A percentile compares a stretch with the other conserved stretches of the same genome.
phyloP scores from a whole-genome alignment of 2,888 invertebrate genomes.

The Limenitis camilla region DNA sequence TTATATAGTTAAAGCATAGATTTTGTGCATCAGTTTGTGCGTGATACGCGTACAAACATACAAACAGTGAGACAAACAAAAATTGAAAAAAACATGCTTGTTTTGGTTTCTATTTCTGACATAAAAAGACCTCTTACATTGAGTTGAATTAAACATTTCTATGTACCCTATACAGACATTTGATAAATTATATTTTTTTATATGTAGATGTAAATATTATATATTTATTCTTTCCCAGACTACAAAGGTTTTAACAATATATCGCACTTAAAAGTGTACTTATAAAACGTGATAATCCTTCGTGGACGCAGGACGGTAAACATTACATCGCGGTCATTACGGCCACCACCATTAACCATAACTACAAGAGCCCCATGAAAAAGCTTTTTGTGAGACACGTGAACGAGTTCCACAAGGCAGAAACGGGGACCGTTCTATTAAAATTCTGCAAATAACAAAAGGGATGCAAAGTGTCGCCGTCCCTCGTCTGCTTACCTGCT shows the following conservation, averaged over 20 bases:
- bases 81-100: no score
- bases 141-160: no score
- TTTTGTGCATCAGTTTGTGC: no score
- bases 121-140: no score
- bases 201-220: no score
- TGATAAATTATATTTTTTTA: no score
- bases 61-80: no score
- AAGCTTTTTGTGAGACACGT: slow-evolving; percentile 26
- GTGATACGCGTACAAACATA: no score
- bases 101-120: no score
- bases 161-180: no score
- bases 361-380: slow-evolving; percentile 21
- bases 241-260: not conserved
- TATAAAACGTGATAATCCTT: slow-evolving; percentile 19
- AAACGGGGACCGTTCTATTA: slow-evolving; percentile 54
- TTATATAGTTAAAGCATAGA: no score
- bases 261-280: slow-evolving; percentile 5
- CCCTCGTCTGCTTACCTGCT: slow-evolving; percentile 60
- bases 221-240: not conserved
- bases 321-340: slow-evolving; percentile 19
- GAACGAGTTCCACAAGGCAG: slow-evolving; percentile 25
- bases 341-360: slow-evolving; percentile 19
- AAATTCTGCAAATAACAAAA: slow-evolving; percentile 68
- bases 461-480: slow-evolving; percentile 48
- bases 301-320: slow-evolving; percentile 13